Conservation (phyloP, 1,140 invertebrate species). For the Carcinoscorpius rotundicauda region DNA sequence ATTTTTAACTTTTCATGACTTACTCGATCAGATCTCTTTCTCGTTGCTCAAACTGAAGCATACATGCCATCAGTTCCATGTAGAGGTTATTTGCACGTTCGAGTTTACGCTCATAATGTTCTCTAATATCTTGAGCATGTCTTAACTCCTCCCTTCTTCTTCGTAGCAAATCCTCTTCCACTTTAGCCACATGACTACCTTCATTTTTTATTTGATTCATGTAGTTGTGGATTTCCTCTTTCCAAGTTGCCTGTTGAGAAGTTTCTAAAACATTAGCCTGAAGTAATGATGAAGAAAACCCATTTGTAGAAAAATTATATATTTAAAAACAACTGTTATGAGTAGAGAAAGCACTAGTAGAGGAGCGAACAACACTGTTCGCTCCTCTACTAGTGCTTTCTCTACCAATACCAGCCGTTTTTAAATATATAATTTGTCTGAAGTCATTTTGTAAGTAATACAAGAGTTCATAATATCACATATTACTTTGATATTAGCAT, state of each 20-base stretch:
- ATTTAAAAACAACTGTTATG: too few species aligned
- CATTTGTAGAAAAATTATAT: too few species aligned
- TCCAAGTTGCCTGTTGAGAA: slow-evolving; percentile 57
- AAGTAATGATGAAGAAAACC: too few species aligned
- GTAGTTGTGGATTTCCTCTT: slow-evolving; percentile 65
- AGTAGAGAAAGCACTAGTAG: too few species aligned
- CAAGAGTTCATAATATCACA: too few species aligned
- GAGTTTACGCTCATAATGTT: slow-evolving; percentile 82
- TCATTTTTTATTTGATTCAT: slow-evolving; percentile 53
- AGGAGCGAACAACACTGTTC: too few species aligned
- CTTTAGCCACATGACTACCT: slow-evolving; percentile 47
- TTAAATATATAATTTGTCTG: too few species aligned
- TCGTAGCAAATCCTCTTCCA: slow-evolving; percentile 56
- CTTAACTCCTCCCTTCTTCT: slow-evolving; percentile 65
- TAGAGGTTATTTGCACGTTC: slow-evolving; percentile 84
- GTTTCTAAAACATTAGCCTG: too few species aligned
- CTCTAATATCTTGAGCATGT: slow-evolving; percentile 76
- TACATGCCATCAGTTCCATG: slow-evolving; percentile 64
- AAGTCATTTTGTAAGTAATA: too few species aligned
- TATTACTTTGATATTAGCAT: too few species aligned
- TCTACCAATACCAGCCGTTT: too few species aligned
- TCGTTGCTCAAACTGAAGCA: slow-evolving; percentile 72
- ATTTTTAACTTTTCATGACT: slow-evolving; percentile 26
- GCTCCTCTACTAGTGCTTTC: too few species aligned
- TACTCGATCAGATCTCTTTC: slow-evolving; percentile 68